Base-by-base conservation (phyloP, 2,888 invertebrate species). In the Apamea crenata region DNA sequence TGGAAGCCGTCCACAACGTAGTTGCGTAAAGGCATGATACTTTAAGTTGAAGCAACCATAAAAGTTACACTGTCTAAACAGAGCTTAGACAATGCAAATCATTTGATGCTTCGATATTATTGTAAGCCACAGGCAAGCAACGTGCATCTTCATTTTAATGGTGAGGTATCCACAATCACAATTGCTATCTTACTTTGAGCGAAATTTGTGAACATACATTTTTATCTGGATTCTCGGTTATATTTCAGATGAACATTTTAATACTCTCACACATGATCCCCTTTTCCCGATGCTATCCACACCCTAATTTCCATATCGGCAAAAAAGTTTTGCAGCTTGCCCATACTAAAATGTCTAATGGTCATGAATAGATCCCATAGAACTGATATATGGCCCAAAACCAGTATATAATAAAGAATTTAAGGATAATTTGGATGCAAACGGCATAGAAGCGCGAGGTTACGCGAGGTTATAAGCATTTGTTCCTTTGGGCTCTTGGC, bases 381-480 rank as follows among this genome's bases (percentile, higher is more conserved):
- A 78, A 72, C 25, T 81, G 85, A 87, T 87, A 67, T 77, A 78
- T 78, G 14, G 25, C 29, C 50, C 5, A 44, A 77, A 76, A 78
- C 47, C 70, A 66, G 74, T 81, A 63, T 25, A 69, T 85, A 72
- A 76, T 85, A 81, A 84, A 84, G 53, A 77, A 69, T 82, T 73
- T 78, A 47, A 40, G 59, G 71, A 79, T 75, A 40, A 85, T 86
- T 81, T 70, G 40, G 61, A 86, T 87, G 85, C 85, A 84, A 86
- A 87, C 61, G 74, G 76, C 85, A 77, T 69, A 77, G 18, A 72
- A 63, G 40, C n/a, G 73, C 29, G 63, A 16, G 44, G 66, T 59
- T 87, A 67, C 25, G 69, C 29, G 63, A 25, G 44, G 80, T 67
- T 84, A 67, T 69, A 73, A 44, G 72, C 72, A 40, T 80, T 78